Conservation (phyloP, 2,888 invertebrate genomes). For the Drosophila diplacantha region DNA sequence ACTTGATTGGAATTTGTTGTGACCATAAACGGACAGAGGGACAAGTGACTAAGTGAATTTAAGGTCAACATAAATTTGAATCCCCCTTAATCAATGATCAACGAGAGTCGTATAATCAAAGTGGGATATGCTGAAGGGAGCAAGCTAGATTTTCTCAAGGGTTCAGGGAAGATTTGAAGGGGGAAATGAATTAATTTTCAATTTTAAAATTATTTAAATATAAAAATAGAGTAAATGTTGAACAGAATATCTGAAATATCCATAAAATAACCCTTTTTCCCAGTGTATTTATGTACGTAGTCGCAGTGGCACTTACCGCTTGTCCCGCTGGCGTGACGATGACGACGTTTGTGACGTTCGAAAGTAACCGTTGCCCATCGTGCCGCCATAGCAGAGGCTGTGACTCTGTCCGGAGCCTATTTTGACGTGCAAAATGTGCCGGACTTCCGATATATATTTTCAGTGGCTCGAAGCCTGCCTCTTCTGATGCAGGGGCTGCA, state of each 20-base stretch:
- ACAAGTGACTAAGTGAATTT: constrained; percentile 11
- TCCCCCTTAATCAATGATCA: constrained; percentile 2
- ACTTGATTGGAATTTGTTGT: constrained; percentile 9
- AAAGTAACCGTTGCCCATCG: constrained; percentile 78
- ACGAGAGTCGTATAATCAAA: neutral
- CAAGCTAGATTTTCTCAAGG: no score
- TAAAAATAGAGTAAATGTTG: no score
- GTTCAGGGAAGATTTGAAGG: no score
- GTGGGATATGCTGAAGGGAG: no score
- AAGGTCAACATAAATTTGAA: constrained; percentile 1
- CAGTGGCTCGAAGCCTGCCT: neutral
- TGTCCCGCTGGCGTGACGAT: constrained; percentile 78
- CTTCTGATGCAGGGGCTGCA: constrained; percentile 36
- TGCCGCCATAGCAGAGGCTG: constrained; percentile 79
- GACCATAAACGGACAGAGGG: neutral
- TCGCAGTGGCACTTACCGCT: constrained; percentile 77
- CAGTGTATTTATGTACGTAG: neutral
- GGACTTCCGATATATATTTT: constrained; percentile 41
- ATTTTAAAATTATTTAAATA: no score
- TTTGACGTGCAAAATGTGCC: constrained; percentile 76
- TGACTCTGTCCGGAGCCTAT: constrained; percentile 81
- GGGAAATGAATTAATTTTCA: neutral
- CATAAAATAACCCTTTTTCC: neutral
- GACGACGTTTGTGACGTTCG: constrained; percentile 78
- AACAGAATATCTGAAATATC: neutral